Conservation (phyloP, 2,797 vertebrate genomes). For the Rhincodon typus region DNA sequence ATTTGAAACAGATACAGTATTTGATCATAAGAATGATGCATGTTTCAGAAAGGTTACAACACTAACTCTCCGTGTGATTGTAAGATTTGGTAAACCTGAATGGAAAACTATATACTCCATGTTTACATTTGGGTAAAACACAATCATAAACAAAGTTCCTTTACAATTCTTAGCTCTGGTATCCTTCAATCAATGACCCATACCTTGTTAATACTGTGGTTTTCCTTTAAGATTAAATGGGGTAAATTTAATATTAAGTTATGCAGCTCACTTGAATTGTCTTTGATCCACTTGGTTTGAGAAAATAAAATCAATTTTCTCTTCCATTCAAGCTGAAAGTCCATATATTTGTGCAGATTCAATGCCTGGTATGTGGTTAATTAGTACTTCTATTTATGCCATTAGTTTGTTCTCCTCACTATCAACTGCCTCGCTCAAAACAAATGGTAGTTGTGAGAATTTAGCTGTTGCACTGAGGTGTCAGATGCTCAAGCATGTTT, state of each 20-base stretch:
- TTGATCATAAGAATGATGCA: neutral
- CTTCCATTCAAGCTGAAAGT: neutral
- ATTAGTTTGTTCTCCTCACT: neutral
- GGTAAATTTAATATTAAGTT: neutral
- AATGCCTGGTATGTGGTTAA: neutral
- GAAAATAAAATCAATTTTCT: neutral
- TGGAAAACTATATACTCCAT: neutral
- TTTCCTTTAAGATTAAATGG: neutral
- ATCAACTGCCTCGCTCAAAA: neutral
- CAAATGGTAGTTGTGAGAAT: neutral
- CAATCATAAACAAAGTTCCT: neutral
- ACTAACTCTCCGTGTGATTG: neutral
- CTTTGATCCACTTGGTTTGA: neutral
- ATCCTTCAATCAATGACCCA: neutral
- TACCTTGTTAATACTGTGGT: neutral
- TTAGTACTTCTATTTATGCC: too few species aligned
- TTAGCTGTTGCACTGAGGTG: neutral
- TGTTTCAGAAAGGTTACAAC: neutral
- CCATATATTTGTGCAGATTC: neutral
- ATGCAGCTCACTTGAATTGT: neutral
- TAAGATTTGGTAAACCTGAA: neutral
- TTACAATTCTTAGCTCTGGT: neutral
- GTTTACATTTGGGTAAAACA: neutral
- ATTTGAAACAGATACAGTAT: conserved; percentile 28
- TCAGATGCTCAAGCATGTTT: neutral